Conservation (phyloP, 2,888 invertebrate genomes). For the Stenodema calcarata region DNA sequence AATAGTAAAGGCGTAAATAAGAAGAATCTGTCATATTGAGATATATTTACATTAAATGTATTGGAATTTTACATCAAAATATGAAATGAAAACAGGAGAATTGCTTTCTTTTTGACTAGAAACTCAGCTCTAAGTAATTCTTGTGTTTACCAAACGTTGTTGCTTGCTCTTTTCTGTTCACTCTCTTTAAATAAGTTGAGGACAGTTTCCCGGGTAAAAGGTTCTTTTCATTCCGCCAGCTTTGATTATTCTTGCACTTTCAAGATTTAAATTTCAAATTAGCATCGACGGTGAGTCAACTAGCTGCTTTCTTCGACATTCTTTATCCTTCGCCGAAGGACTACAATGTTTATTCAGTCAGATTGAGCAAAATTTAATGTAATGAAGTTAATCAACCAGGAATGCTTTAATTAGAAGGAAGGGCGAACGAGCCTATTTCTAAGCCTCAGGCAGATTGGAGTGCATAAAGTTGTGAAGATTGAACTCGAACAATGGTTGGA, state of each 20-base stretch:
- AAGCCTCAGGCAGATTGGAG: not conserved
- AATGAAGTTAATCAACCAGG: not conserved
- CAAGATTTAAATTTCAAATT: not conserved
- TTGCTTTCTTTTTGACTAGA: too few relatives aligned
- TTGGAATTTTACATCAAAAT: too few relatives aligned
- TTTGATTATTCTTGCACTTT: not conserved
- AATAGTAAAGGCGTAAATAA: too few relatives aligned
- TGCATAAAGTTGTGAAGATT: not conserved
- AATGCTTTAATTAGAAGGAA: not conserved
- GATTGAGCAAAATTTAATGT: not conserved
- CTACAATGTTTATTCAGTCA: not conserved
- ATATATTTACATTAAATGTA: too few relatives aligned
- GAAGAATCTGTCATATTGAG: too few relatives aligned
- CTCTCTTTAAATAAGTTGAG: too few relatives aligned
- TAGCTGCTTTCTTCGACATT: too few relatives aligned
- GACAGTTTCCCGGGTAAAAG: not conserved
- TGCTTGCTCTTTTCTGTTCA: too few relatives aligned
- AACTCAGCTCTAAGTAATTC: too few relatives aligned
- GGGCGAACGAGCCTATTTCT: not conserved
- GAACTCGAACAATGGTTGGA: not conserved
- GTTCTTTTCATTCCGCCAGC: not conserved
- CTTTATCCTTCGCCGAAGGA: not conserved
- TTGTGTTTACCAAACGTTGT: too few relatives aligned
- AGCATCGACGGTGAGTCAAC: not conserved
- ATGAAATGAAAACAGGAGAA: too few relatives aligned